These are phyloP conservation scores for Rhombomys opimus DNA, from an alignment of 2,113 vertebrate species.

Conservation along the genomic window DNA sequence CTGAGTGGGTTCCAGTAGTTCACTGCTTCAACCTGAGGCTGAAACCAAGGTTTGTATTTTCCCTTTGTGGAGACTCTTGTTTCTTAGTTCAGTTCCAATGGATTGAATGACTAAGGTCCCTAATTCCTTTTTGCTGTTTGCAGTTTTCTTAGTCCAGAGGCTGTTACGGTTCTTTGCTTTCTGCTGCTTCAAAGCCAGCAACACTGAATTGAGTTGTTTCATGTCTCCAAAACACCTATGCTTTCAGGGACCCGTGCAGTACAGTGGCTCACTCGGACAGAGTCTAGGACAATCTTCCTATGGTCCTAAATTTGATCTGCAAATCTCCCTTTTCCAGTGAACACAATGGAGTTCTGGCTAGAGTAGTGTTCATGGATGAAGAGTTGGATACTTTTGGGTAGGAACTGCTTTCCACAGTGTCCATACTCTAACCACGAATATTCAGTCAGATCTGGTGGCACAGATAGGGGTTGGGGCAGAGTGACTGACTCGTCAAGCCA, in stretches of 20 bases:
- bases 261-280: neutral
- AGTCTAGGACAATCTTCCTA: neutral
- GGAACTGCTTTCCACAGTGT: neutral
- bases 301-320: constrained; percentile 3
- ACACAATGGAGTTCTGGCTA: neutral
- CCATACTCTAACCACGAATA: neutral
- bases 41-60: neutral
- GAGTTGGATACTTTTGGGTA: neutral
- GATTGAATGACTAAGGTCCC: neutral
- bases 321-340: constrained; percentile 24
- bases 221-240: neutral
- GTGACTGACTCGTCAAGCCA: neutral
- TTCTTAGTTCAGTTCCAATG: neutral
- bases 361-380: neutral
- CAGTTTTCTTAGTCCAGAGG: constrained; percentile 37
- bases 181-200: neutral
- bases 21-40: neutral
- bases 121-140: neutral
- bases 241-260: neutral
- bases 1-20: neutral
- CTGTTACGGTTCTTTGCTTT: neutral
- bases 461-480: neutral
- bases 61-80: neutral
- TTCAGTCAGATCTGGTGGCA: neutral
- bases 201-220: neutral